Evolutionary conservation across 2,888 invertebrate genomes (phyloP).

Genomic region (Achlya flavicornis): DNA sequence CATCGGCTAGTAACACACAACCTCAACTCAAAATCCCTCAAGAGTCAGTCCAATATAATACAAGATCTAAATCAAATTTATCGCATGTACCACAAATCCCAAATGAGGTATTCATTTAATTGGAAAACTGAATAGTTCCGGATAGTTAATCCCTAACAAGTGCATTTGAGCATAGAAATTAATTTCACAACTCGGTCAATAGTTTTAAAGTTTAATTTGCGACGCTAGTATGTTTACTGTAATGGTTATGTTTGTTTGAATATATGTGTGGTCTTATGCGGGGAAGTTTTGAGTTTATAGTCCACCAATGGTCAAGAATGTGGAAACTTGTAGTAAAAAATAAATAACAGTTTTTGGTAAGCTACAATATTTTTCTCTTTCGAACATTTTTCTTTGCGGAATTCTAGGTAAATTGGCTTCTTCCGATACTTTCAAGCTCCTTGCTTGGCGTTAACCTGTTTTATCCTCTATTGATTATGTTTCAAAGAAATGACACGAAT

Average conservation of each 20-base stretch:
- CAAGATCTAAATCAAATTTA: slow-evolving; percentile 6
- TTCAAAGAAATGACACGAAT: no score
- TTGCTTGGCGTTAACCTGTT: no score
- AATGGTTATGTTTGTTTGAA: neutral
- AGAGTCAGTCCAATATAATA: neutral
- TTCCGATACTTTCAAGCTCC: no score
- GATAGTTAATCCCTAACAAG: slow-evolving; percentile 12
- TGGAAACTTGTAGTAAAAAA: no score
- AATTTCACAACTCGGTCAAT: slow-evolving; percentile 13
- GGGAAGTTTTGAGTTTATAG: neutral
- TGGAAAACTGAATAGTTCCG: slow-evolving; percentile 13
- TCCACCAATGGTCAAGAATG: neutral
- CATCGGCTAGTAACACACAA: neutral
- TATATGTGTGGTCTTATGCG: neutral
- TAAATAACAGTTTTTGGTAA: no score
- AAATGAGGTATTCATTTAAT: slow-evolving; percentile 21
- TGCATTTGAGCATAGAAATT: slow-evolving; percentile 23
- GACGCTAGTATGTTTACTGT: neutral
- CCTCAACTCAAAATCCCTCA: neutral
- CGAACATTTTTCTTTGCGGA: no score
- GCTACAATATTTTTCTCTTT: no score
- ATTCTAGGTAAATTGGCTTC: no score
- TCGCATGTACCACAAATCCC: slow-evolving; percentile 13
- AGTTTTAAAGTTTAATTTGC: slow-evolving; percentile 4
- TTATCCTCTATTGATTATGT: no score